Evolutionary conservation across 2,888 invertebrate genomes (phyloP), one percentile per base, ranked within the genome.

Genomic region (Notodonta dromedarius): DNA sequence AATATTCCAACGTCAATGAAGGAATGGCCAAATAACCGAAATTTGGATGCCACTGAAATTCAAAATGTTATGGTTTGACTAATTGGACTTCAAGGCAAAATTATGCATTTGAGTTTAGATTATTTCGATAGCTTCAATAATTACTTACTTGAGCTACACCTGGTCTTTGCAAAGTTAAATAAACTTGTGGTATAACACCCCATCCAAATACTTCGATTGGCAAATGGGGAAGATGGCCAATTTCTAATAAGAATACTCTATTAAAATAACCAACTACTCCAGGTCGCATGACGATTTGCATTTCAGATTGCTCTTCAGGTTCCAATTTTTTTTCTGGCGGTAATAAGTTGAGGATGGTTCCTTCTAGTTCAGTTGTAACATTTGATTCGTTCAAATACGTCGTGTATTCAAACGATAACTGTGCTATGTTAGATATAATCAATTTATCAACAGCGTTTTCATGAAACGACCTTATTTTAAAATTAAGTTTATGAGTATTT

Each of bases 151-250:
- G 66, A 39, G 74, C 71, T 40, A 87, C 76, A 54, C 83, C 77
- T 12, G 90, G 88, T 64, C 94, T 90, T 11, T 90, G 91, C 32
- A 95, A 76, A 53, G 85, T 84, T 39, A 95, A 78, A 76, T 94
- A 94, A 42, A 95, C 80, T 88, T 96, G 96, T 4, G 95, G 94
- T 63, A 94, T 90, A 4, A 94, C 94, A 12, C 94, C 95, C 84
- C 93, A 94, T 44, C 95, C 95, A 68, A 85, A 89, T 5, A 95
- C 91, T 63, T 89, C 89, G 54, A 96, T 91, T 0, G 86, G 81
- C 55, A 94, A 80, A n/a, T 94, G 90, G 54, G 94, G 91, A 50
- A 94, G 80, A 79, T 94, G 93, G 2, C 93, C 95, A 50, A 95
- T 88, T 94, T 95, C 88, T 67, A 94, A 85, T 62, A 88, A 71